Evolutionary conservation across 2,797 vertebrate genomes (phyloP), one percentile per base, ranked within the genome.

Genomic region (Australoheros facetus): DNA sequence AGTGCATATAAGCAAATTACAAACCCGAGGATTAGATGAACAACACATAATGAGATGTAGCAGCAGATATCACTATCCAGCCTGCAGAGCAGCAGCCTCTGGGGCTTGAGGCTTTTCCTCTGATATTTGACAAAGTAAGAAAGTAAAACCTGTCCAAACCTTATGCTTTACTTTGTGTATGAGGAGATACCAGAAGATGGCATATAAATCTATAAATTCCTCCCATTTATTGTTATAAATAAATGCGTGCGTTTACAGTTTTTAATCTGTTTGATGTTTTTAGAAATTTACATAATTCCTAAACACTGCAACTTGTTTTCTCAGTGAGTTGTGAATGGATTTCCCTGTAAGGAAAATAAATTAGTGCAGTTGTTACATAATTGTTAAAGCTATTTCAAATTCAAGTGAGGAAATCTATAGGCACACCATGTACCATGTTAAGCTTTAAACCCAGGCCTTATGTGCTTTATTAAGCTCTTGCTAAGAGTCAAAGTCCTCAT

Each of bases 1-100:
- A 93, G 84, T 91, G 86, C 91, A 92, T 92, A 90, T 84, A 89
- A 92, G 56, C 87, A 94, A 94, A 94, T 93, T 92, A 93, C 88
- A 94, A 94, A 89, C 81, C 85, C 1, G 0, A 72, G 90, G 93
- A 94, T 95, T 94, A 93, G 84, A 92, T 83, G 78, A 85, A 87
- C 83, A 82, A 85, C 85, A 73, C 70, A 86, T 91, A 92, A 94
- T 89, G 89, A 93, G 88, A 93, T 90, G 81, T 78, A 78, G 80
- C 78, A n/a, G 75, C 85, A 88, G 84, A 92, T 89, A 89, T 86
- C 86, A 73, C 66, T 85, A 69, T 78, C 84, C 76, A 28, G 69
- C 64, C 79, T 85, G 80, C 75, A 81, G 75, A 85, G 80, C 62
- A 62, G 78, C 79, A 77, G 53, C 34, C 39, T 82, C 56, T 42